Evolutionary conservation across 2,797 vertebrate species (phyloP), one percentile per base, ranked within the genome.

Genomic region (Botia almorhae): DNA sequence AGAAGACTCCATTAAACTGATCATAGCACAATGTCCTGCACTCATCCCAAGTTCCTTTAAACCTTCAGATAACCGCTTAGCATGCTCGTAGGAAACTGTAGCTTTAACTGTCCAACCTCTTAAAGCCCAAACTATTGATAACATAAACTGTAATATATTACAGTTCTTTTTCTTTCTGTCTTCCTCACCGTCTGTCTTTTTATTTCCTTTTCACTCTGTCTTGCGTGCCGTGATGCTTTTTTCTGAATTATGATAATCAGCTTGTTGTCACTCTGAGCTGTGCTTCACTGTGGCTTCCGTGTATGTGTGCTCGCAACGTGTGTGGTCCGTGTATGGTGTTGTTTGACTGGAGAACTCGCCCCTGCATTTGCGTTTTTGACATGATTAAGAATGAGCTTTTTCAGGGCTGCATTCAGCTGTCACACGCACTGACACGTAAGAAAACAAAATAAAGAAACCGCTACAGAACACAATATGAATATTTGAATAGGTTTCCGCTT

Each of bases 1-100:
- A 75, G 73, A 79, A 50, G 63, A 67, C 61, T 76, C 74, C 73
- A 80, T 76, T 76, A 81, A 80, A 82, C 79, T 76, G 74, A 80
- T 82, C 68, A 50, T 76, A 70, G 46, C 61, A 33, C 63, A 61
- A 50, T 56, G 64, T 64, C 21, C 43, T 39, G 10, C 29, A 65
- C 68, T 26, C 43, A 0, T 46, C 51, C 43, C 19, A 16, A 4
- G 81, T 78, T 82, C 46, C 5, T 26, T 64, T n/a, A 68, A 64
- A 73, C 61, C n/a, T 26, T 13, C 14, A 29, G 33, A 69, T 46
- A 65, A 68, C 60, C 68, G 33, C 13, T 36, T 69, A 56, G 33
- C 63, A 36, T 48, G 36, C 13, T 16, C 21, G 36, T 53, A 68
- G 61, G 58, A 23, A 63, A 12, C 21, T 10, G n/a, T 63, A 29